These are phyloP conservation scores for Amazona vittata DNA, from an alignment of 2,113 vertebrate genomes.

Conservation along the genomic window DNA sequence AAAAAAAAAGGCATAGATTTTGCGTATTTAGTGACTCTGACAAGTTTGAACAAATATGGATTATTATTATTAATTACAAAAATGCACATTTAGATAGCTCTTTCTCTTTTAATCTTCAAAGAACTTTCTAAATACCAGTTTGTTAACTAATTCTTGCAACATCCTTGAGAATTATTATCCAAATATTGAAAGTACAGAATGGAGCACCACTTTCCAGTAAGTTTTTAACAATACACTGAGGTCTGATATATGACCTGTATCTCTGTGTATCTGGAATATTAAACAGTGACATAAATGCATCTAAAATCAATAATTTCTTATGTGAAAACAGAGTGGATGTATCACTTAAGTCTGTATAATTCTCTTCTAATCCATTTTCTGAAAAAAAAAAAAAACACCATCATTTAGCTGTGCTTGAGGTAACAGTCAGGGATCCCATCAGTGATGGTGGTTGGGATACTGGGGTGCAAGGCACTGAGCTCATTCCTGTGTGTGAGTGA, in stretches of 20 bases:
- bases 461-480: not conserved
- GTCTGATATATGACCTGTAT: not conserved
- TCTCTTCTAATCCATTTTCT: not conserved
- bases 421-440: not conserved
- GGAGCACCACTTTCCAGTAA: not conserved
- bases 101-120: conserved; percentile 37
- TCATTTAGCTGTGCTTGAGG: not conserved
- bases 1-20: not conserved
- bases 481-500: not conserved
- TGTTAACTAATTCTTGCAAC: conserved; percentile 29
- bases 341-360: not conserved
- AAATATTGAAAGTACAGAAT: not conserved
- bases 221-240: not conserved
- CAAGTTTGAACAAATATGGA: conserved; percentile 47
- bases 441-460: not conserved
- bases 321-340: not conserved
- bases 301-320: not conserved
- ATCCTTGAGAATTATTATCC: conserved; percentile 10
- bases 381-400: not conserved
- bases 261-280: not conserved
- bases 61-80: not conserved
- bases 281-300: not conserved
- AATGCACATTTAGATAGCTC: not conserved
- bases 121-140: conserved; percentile 21
- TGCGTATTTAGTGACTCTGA: conserved; percentile 2